Evolutionary conservation across 2,797 vertebrate species (phyloP).

Genomic region (Coccyzus lansbergi): DNA sequence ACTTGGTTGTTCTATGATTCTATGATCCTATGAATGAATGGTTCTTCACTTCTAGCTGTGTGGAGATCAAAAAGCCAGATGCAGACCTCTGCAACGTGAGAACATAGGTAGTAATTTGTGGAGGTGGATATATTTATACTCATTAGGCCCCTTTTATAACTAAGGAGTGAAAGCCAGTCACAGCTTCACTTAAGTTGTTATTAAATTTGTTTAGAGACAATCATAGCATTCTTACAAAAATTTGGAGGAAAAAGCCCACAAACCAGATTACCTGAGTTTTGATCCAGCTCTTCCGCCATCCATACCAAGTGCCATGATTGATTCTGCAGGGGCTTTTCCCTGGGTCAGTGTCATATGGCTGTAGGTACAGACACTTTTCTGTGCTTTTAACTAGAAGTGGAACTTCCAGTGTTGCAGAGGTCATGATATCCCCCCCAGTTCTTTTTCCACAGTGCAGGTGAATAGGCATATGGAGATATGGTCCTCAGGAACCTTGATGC

Average conservation of each 20-base stretch:
- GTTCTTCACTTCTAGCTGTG: not conserved
- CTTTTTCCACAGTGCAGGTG: not conserved
- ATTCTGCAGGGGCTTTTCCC: not conserved
- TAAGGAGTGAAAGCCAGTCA: not conserved
- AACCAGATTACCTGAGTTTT: not conserved
- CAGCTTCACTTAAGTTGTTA: not conserved
- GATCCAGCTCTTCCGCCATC: not conserved
- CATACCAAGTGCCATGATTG: rapidly evolving
- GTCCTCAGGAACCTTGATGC: not conserved
- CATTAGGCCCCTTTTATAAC: not conserved
- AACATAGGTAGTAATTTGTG: not conserved
- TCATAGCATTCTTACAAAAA: not conserved
- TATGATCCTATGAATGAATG: too few relatives aligned
- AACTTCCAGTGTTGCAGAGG: not conserved
- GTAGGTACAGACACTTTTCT: not conserved
- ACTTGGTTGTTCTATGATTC: too few relatives aligned
- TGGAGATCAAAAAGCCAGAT: not conserved
- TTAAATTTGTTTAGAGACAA: not conserved
- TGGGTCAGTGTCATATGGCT: not conserved
- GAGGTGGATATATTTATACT: not conserved
- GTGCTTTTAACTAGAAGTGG: not conserved
- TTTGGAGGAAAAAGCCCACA: too few relatives aligned
- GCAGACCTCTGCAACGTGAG: not conserved
- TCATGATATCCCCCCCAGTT: not conserved
- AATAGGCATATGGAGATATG: not conserved